Evolutionary conservation across 2,797 vertebrate genomes (phyloP), one percentile per base, ranked within the genome.

Genomic region (Myripristis murdjan): DNA sequence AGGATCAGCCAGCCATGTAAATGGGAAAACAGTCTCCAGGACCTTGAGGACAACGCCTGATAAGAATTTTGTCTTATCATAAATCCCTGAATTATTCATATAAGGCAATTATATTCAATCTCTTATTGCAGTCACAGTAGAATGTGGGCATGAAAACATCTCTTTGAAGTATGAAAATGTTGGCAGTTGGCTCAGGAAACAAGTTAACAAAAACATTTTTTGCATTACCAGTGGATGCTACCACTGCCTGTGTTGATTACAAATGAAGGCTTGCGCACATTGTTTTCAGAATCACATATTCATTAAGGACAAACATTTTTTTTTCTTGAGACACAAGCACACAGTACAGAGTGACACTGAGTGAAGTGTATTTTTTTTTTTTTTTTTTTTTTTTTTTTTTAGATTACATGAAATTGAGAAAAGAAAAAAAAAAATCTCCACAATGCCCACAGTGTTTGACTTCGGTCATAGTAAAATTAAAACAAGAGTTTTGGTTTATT

Each of bases 71-170:
- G 83, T 82, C 75, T 90, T 91, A 89, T 89, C 81, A 65, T 75
- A 77, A 87, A 87, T 85, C 73, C 87, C 86, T 92, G 88, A 90
- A 92, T 91, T 74, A 91, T 91, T 91, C 83, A 92, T 90, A 46
- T 8, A 15, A 48, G 2, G 73, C 82, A 90, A 90, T 90, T 91
- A 89, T 80, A 80, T 79, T 83, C 79, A 77, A 78, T 89, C 84
- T 88, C 65, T 79, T 81, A 71, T 89, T 79, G 80, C 80, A 88
- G 86, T 87, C 79, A 68, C 73, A 82, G 84, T 52, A 31, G 65
- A 82, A 77, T 76, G 87, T 87, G 86, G 83, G 90, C 41, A 70
- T 86, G 71, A 83, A 88, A 91, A 75, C 65, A 41, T 11, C 75
- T 82, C 83, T 90, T 89, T 91, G 85, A 91, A 88, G 81, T 85